Conservation (phyloP, 2,113 vertebrate species). For the Lepisosteus oculatus region DNA sequence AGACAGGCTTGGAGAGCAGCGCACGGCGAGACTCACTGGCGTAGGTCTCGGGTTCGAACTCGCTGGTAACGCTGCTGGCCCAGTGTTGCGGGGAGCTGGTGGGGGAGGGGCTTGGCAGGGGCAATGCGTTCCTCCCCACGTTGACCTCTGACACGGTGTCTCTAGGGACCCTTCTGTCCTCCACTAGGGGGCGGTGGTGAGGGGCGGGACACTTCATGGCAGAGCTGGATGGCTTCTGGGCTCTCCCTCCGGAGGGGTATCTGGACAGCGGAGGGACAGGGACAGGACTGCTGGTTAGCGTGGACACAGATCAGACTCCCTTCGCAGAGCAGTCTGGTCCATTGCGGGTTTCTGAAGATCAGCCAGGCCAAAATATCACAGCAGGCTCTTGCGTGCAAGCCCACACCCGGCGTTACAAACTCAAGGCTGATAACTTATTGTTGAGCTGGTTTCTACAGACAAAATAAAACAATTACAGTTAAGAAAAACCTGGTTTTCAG, state of each 20-base stretch:
- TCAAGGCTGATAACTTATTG: no score
- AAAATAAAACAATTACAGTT: no score
- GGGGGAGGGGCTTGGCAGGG: conserved; percentile 2
- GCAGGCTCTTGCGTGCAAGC: no score
- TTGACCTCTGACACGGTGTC: conserved; percentile 19
- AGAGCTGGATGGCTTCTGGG: conserved; percentile 13
- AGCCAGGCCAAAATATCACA: no score
- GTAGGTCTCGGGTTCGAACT: conserved; percentile 31
- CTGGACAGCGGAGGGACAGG: conserved; percentile 5
- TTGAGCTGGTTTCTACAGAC: no score
- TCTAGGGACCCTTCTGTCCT: conserved; percentile 11
- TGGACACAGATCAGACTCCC: no score
- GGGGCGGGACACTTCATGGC: neutral
- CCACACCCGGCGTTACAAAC: no score
- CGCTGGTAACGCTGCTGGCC: conserved; percentile 38
- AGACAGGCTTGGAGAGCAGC: neutral
- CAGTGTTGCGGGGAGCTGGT: conserved; percentile 44
- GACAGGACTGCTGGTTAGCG: neutral
- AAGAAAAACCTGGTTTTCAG: no score
- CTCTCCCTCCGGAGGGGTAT: conserved; percentile 6
- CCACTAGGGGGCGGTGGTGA: neutral
- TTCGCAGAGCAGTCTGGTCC: no score
- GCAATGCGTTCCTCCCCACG: neutral
- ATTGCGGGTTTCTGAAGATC: no score
- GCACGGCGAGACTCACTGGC: conserved; percentile 44